Conservation (phyloP, 2,113 vertebrate species). For the Sorex fumeus region DNA sequence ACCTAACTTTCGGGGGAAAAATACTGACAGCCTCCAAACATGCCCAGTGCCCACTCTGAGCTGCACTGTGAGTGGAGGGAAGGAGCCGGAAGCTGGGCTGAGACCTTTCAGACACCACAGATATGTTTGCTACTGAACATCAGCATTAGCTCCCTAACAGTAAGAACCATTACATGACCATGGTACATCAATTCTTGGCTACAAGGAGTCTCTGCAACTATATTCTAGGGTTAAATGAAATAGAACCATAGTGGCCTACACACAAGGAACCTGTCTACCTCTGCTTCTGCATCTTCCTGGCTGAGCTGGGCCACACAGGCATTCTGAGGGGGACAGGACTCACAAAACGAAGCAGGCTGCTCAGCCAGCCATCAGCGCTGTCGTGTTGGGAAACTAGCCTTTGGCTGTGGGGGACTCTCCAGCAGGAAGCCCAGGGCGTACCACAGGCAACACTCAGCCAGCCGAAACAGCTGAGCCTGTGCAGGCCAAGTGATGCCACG, state of each 20-base stretch:
- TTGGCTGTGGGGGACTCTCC: neutral
- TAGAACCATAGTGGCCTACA: too few species aligned
- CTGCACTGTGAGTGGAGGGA: neutral
- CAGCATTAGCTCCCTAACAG: neutral
- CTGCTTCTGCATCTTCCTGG: neutral
- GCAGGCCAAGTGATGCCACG: too few species aligned
- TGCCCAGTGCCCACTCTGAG: neutral
- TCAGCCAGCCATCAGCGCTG: neutral
- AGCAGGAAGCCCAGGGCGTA: too few species aligned
- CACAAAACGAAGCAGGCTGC: neutral
- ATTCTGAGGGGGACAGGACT: neutral
- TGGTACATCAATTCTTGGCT: neutral
- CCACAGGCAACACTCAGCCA: too few species aligned
- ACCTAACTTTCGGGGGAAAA: neutral
- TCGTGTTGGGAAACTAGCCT: neutral
- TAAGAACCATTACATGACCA: slow-evolving; percentile 14
- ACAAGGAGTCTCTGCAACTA: neutral
- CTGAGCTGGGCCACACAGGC: neutral
- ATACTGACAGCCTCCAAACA: neutral
- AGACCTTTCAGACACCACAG: neutral
- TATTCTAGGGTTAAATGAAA: too few species aligned
- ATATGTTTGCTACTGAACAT: neutral
- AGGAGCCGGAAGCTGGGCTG: neutral
- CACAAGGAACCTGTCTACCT: too few species aligned
- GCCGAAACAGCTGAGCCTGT: too few species aligned